phyloP scores from a whole-genome alignment of 2,113 vertebrate genomes.

The Meles meles region DNA sequence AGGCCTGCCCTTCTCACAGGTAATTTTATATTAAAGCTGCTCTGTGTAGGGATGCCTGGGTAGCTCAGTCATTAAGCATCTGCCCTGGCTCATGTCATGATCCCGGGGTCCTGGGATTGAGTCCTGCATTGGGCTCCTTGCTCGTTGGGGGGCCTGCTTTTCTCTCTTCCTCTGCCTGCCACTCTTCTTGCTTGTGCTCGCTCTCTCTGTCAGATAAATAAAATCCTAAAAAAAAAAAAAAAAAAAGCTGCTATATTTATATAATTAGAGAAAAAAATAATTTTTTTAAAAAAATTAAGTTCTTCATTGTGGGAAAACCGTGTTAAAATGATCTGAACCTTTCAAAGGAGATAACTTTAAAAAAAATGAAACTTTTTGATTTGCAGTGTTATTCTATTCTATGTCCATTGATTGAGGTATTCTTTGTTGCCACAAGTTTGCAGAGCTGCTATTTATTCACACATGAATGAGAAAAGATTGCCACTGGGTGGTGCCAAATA shows the following conservation, averaged over 20 bases:
- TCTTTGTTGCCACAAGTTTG: neutral
- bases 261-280: neutral
- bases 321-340: neutral
- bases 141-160: no score
- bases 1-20: no score
- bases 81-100: no score
- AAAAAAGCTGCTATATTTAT: neutral
- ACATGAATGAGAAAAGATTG: neutral
- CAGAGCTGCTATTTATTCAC: neutral
- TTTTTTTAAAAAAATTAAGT: neutral
- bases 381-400: neutral
- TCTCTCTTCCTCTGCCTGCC: no score
- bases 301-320: neutral
- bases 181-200: no score
- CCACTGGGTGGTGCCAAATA: neutral
- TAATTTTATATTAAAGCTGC: neutral
- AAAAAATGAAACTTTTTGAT: conserved; percentile 4
- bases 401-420: neutral
- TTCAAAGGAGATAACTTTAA: neutral
- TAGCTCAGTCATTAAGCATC: no score
- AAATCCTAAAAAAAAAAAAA: no score
- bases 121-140: no score
- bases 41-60: no score
- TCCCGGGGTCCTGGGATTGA: no score
- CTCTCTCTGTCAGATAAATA: no score